phyloP scores from a whole-genome alignment of 1,140 invertebrate species.

The Metaphire vulgaris region DNA sequence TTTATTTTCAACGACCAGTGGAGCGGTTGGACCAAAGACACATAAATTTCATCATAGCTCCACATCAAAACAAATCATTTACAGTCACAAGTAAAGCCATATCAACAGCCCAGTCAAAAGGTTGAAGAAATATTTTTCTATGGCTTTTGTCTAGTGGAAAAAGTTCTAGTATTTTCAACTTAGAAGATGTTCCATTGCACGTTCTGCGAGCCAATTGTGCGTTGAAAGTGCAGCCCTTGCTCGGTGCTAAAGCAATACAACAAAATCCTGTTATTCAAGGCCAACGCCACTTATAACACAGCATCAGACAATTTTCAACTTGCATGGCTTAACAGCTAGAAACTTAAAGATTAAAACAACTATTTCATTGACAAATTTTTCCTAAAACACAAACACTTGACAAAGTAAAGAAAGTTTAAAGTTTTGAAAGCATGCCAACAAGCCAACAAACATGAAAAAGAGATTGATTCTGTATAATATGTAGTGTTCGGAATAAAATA shows the following conservation, averaged over 20 bases:
- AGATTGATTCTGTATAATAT: too few species aligned
- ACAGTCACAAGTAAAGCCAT: not conserved
- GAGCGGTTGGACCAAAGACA: too few species aligned
- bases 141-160: not conserved
- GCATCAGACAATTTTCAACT: not conserved
- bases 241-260: slow-evolving; percentile 44
- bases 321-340: not conserved
- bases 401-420: too few species aligned
- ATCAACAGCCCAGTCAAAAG: not conserved
- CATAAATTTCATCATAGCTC: too few species aligned
- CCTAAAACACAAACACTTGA: too few species aligned
- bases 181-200: slow-evolving; percentile 48
- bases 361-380: slow-evolving; percentile 9
- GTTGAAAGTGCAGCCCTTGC: slow-evolving; percentile 49
- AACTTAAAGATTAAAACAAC: slow-evolving; percentile 11
- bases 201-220: slow-evolving; percentile 50
- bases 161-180: slow-evolving; percentile 30
- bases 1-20: too few species aligned
- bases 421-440: too few species aligned
- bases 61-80: too few species aligned
- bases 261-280: slow-evolving; percentile 15
- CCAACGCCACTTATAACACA: not conserved
- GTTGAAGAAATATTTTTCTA: not conserved
- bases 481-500: too few species aligned
- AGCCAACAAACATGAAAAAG: too few species aligned